Conservation (phyloP, 1,140 invertebrate species). For the Pseudomyrmex pallidus region DNA sequence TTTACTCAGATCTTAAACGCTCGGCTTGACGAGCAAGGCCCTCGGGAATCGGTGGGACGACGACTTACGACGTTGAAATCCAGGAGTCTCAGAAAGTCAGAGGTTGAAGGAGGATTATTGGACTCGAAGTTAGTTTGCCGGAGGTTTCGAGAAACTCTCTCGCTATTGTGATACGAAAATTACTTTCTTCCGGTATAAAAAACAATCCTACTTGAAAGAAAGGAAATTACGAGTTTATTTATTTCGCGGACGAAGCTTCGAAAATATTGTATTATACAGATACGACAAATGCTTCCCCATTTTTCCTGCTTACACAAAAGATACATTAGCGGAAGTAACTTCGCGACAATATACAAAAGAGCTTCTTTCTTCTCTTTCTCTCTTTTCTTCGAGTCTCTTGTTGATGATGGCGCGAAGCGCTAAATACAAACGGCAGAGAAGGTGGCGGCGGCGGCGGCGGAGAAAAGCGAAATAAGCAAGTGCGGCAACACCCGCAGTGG, state of each 20-base stretch:
- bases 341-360: not conserved
- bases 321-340: slow-evolving; percentile 10
- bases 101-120: slow-evolving; percentile 33
- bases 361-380: slow-evolving; percentile 7
- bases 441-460: not conserved
- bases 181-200: not conserved
- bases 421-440: slow-evolving; percentile 16
- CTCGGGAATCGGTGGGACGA: slow-evolving; percentile 34
- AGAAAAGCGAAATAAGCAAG: slow-evolving; percentile 44
- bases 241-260: no score
- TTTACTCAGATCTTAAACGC: slow-evolving; percentile 48
- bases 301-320: not conserved
- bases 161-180: not conserved
- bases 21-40: slow-evolving; percentile 10
- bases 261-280: no score
- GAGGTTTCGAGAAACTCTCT: not conserved
- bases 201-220: not conserved
- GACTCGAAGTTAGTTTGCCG: slow-evolving; percentile 15
- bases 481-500: slow-evolving; percentile 3
- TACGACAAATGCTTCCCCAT: not conserved
- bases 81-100: slow-evolving; percentile 20
- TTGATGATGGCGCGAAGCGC: slow-evolving; percentile 16
- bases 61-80: slow-evolving; percentile 46
- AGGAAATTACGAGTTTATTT: not conserved
- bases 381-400: not conserved